Percentiles rank a stretch among this genome's conserved stretches.
Conservation (phyloP, 2,113 vertebrate genomes). For the Hemiprocne comata region DNA sequence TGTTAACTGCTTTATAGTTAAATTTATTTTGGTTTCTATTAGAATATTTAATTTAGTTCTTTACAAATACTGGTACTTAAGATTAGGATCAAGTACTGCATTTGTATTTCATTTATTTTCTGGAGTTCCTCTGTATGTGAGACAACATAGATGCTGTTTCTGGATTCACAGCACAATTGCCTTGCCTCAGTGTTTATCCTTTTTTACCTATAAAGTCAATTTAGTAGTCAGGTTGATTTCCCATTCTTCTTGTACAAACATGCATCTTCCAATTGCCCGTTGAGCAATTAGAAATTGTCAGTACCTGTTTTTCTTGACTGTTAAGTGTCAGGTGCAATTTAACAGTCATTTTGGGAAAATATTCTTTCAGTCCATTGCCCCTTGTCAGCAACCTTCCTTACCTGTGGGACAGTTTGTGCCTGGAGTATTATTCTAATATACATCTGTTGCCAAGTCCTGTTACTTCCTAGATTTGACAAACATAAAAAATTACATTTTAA, state of each 20-base stretch:
- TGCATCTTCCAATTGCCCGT: background rate
- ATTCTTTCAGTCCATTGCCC: background rate
- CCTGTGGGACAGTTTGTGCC: background rate
- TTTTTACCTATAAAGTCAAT: background rate
- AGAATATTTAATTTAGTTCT: background rate
- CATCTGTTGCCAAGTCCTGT: background rate
- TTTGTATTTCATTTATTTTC: background rate
- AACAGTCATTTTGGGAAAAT: background rate
- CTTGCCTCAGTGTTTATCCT: background rate
- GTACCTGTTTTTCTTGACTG: constrained; percentile 21
- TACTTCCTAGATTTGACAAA: background rate
- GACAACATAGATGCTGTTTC: background rate
- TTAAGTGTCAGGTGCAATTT: background rate
- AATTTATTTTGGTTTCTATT: background rate
- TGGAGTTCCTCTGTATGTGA: background rate
- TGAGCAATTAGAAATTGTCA: background rate
- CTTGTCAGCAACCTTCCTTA: background rate
- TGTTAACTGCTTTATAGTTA: background rate
- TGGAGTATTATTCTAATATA: background rate
- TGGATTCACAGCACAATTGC: background rate
- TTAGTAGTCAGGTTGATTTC: background rate
- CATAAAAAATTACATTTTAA: background rate
- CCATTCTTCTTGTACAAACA: background rate
- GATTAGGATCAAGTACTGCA: background rate
- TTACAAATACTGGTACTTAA: background rate